Conservation (phyloP, 1,140 invertebrate species). For the Galleria mellonella region DNA sequence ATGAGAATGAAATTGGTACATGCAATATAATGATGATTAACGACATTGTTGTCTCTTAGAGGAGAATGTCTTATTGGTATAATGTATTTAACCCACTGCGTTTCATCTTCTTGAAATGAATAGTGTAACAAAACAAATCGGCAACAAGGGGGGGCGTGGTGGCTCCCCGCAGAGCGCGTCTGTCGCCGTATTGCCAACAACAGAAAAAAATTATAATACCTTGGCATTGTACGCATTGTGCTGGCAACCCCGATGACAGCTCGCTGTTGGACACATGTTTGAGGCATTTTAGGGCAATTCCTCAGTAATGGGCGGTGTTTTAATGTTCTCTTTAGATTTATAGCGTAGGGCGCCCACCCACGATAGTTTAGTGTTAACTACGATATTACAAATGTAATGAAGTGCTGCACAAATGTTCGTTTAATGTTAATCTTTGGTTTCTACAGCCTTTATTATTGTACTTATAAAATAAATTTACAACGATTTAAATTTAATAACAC, state of each 20-base stretch:
- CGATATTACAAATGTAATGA: constrained; percentile 21
- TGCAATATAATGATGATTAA: too few species aligned
- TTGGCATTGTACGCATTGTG: constrained; percentile 44
- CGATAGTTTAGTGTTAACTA: constrained; percentile 33
- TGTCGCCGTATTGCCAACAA: constrained; percentile 60
- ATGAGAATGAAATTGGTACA: too few species aligned
- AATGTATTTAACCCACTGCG: background rate
- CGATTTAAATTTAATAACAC: background rate
- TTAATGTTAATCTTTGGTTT: constrained; percentile 2
- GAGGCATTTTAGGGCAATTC: constrained; percentile 67
- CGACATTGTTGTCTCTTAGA: constrained; percentile 5
- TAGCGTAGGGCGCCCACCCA: constrained; percentile 30
- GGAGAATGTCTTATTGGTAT: background rate
- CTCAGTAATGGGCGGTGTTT: constrained; percentile 62
- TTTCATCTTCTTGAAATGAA: constrained; percentile 40
- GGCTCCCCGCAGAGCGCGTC: constrained; percentile 56
- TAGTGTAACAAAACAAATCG: constrained; percentile 59
- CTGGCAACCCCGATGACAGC: constrained; percentile 65
- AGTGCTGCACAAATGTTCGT: constrained; percentile 9
- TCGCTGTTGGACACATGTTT: constrained; percentile 67
- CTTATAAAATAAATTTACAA: background rate
- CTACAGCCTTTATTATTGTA: too few species aligned
- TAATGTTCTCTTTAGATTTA: constrained; percentile 62
- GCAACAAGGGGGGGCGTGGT: constrained; percentile 55
- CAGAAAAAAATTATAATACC: constrained; percentile 63